Evolutionary conservation across 2,797 vertebrate genomes (phyloP).

Genomic region (Avahi laniger): DNA sequence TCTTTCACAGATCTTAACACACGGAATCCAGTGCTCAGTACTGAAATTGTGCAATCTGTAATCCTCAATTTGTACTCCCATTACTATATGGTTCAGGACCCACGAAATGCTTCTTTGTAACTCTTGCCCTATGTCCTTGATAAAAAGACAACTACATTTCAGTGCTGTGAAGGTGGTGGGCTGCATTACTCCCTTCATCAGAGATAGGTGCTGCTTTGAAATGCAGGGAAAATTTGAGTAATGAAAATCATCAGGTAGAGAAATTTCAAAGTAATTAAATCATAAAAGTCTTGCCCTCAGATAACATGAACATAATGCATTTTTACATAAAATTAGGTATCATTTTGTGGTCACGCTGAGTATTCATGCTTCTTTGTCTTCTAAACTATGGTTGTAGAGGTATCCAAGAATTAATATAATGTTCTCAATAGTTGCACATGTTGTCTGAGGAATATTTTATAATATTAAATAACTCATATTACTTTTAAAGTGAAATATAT

Average conservation of each 20-base stretch:
- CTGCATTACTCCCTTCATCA: not conserved
- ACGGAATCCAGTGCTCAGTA: not conserved
- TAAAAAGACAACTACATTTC: not conserved
- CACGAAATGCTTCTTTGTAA: not conserved
- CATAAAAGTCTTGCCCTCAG: not conserved
- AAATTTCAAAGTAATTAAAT: not conserved
- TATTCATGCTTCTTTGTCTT: not conserved
- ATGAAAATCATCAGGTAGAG: not conserved
- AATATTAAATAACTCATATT: not conserved
- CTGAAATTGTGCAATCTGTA: not conserved
- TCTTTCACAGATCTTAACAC: not conserved
- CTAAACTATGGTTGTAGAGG: not conserved
- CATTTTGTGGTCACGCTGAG: not conserved
- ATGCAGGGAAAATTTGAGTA: not conserved
- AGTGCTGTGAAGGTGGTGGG: not conserved
- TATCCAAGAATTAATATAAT: not conserved
- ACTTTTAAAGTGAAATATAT: not conserved
- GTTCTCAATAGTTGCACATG: not conserved
- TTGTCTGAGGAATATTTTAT: not conserved
- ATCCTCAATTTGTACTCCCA: not conserved
- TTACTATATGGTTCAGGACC: not conserved
- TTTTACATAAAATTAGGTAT: conserved; percentile 18
- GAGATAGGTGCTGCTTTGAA: not conserved
- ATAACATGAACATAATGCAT: not conserved
- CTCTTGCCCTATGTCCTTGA: not conserved